These are phyloP conservation scores for Aphaenogaster ashmeadi DNA, from an alignment of 1,140 invertebrate species.

Conservation along the genomic window DNA sequence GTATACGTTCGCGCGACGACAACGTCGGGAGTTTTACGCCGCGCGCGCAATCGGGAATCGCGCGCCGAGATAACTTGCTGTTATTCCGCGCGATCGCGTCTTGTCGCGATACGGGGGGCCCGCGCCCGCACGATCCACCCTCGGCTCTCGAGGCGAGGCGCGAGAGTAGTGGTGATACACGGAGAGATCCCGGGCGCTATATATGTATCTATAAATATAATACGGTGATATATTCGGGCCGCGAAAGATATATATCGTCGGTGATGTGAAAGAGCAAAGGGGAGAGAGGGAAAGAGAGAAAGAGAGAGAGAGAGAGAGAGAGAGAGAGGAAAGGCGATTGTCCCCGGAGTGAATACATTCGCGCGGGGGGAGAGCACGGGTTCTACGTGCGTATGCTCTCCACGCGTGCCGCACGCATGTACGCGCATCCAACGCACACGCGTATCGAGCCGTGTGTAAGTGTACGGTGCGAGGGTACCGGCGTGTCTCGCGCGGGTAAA, in stretches of 20 bases:
- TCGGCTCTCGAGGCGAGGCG: not conserved
- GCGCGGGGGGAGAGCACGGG: not conserved
- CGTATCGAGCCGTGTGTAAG: constrained; percentile 16
- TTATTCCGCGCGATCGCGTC: not conserved
- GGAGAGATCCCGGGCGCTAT: not conserved
- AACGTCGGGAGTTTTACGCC: constrained; percentile 34
- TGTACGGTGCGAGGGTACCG: constrained; percentile 8
- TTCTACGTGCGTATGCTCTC: not conserved
- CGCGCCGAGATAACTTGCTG: constrained; percentile 6
- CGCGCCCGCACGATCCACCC: not conserved
- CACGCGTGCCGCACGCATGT: constrained; percentile 3
- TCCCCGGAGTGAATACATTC: constrained; percentile 21
- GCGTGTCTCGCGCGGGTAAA: constrained; percentile 20
- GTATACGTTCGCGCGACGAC: constrained; percentile 18
- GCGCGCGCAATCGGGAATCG: not conserved
- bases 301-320: not conserved
- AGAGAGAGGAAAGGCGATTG: not conserved
- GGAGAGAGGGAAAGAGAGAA: not conserved
- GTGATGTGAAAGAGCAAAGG: constrained; percentile 36
- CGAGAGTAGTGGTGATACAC: not conserved
- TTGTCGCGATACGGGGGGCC: too few relatives aligned
- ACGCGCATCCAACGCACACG: not conserved
- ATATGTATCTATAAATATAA: not conserved
- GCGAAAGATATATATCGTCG: not conserved
- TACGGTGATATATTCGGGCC: not conserved